A percentile compares a stretch with the other conserved stretches of the same genome.
These are phyloP conservation scores for Sarcophaga bullata DNA, from an alignment of 1,140 invertebrate species.

Conservation along the genomic window DNA sequence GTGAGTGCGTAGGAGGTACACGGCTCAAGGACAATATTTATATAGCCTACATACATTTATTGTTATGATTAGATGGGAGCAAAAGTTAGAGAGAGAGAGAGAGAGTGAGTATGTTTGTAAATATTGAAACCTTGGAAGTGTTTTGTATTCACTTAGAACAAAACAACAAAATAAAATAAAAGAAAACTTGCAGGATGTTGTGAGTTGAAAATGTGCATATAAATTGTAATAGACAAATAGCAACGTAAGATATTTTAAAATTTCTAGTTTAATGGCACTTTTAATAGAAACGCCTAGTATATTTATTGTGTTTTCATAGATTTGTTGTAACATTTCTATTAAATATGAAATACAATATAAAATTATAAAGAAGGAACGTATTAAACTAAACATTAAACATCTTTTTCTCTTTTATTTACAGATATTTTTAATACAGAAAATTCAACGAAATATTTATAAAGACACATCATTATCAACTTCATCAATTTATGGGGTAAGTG, in stretches of 20 bases:
- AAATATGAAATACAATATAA: no score
- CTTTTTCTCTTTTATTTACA: no score
- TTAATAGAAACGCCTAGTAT: neutral
- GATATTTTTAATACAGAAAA: no score
- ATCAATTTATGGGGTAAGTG: no score
- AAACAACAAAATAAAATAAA: neutral
- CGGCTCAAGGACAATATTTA: conserved; percentile 15
- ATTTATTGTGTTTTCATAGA: no score
- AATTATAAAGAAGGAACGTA: no score
- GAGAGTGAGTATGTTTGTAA: neutral
- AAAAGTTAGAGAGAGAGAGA: neutral
- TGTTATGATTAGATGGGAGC: conserved; percentile 14
- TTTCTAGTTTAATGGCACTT: neutral
- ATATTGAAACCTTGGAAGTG: neutral
- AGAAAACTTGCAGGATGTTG: neutral
- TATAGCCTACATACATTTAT: conserved; percentile 11
- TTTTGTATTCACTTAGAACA: neutral
- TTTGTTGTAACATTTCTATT: no score
- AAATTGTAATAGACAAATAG: conserved; percentile 6
- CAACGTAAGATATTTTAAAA: neutral
- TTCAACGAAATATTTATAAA: no score
- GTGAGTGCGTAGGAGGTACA: neutral
- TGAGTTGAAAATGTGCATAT: neutral
- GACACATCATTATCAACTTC: no score
- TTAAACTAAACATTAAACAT: no score